A percentile compares a stretch with the other conserved stretches of the same genome.
These are phyloP conservation scores for Phrynocephalus versicolor DNA, from an alignment of 2,113 vertebrate genomes.

Conservation along the genomic window DNA sequence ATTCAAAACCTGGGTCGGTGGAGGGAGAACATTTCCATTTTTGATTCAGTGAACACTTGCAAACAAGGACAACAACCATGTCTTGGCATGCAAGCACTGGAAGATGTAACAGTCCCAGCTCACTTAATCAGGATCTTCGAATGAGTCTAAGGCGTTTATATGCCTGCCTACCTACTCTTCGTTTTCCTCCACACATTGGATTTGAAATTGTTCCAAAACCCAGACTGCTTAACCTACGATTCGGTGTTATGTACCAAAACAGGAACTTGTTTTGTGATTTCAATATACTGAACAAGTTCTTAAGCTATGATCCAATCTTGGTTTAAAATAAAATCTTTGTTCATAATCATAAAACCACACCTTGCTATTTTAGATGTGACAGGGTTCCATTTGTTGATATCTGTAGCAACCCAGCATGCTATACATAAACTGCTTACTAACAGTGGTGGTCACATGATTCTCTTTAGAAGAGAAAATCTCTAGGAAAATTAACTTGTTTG, in stretches of 20 bases:
- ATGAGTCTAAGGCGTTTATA: not conserved
- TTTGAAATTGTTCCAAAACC: not conserved
- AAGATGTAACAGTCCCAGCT: not conserved
- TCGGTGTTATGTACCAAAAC: too few species aligned
- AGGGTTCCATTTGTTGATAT: not conserved
- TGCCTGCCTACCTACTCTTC: not conserved
- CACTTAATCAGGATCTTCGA: not conserved
- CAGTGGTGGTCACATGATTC: too few species aligned
- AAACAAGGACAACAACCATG: not conserved
- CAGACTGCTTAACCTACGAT: not conserved
- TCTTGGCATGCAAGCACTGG: not conserved
- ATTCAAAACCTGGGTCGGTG: not conserved
- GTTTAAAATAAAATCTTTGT: not conserved
- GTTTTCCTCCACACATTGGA: not conserved
- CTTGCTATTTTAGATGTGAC: not conserved
- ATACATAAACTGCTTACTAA: too few species aligned
- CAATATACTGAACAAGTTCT: not conserved
- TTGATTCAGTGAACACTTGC: not conserved
- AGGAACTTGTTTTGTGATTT: not conserved
- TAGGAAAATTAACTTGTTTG: too few species aligned
- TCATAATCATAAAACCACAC: not conserved
- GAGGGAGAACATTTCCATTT: not conserved
- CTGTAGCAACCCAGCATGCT: too few species aligned
- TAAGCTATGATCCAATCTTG: not conserved
- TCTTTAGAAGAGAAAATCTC: too few species aligned